A percentile compares a stretch with the other conserved stretches of the same genome.
phyloP scores from a whole-genome alignment of 1,140 invertebrate species.

The Phymastichus coffea region DNA sequence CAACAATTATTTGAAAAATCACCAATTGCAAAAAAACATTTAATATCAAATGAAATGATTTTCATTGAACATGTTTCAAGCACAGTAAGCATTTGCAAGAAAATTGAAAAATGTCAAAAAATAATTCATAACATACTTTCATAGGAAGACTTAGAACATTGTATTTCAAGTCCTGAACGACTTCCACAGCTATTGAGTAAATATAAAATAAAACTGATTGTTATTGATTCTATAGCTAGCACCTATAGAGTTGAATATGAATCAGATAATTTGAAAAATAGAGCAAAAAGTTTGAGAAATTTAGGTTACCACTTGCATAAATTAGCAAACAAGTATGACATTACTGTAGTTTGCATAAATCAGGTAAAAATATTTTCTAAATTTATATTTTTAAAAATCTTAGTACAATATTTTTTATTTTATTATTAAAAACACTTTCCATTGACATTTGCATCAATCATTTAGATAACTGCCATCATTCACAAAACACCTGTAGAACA shows the following conservation, averaged over 20 bases:
- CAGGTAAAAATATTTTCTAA: slow-evolving; percentile 59
- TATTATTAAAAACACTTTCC: not conserved
- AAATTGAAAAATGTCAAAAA: slow-evolving; percentile 9
- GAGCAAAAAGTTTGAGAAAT: slow-evolving; percentile 62
- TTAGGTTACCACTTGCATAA: slow-evolving; percentile 62
- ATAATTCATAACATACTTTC: too few relatives aligned
- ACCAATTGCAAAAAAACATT: slow-evolving; percentile 40
- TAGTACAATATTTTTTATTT: not conserved
- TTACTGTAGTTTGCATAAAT: slow-evolving; percentile 71
- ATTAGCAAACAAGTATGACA: slow-evolving; percentile 57
- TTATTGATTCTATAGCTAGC: slow-evolving; percentile 77
- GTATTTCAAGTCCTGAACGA: slow-evolving; percentile 53
- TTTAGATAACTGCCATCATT: slow-evolving; percentile 50
- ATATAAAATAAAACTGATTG: slow-evolving; percentile 63
- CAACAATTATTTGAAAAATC: slow-evolving; percentile 53
- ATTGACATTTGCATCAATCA: slow-evolving; percentile 15
- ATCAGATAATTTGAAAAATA: slow-evolving; percentile 43
- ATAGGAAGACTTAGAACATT: slow-evolving; percentile 62
- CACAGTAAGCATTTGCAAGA: too few relatives aligned
- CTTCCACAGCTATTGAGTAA: slow-evolving; percentile 56
- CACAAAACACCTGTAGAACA: slow-evolving; percentile 35
- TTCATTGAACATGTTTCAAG: slow-evolving; percentile 60
- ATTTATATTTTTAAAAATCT: slow-evolving; percentile 5
- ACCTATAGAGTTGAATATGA: slow-evolving; percentile 68
- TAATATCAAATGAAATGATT: slow-evolving; percentile 55